Evolutionary conservation across 1,140 invertebrate species (phyloP).

Genomic region (Thrips palmi): DNA sequence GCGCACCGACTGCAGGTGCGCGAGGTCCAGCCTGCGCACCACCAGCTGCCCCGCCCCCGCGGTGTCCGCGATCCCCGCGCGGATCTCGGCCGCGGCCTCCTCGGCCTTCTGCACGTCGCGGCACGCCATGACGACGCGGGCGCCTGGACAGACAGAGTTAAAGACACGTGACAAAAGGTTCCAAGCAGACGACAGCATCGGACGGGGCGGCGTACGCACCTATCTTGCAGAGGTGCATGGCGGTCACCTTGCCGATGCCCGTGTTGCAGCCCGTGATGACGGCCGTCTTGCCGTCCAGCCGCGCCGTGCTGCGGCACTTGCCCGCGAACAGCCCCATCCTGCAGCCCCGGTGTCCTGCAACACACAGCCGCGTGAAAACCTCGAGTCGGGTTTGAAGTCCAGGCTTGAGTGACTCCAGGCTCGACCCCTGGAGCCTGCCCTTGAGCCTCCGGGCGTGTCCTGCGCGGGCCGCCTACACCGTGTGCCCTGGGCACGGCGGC

Average conservation of each 20-base stretch:
- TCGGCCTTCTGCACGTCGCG: constrained; percentile 22
- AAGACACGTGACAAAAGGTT: neutral
- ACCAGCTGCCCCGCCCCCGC: constrained; percentile 27
- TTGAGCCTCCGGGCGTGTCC: constrained; percentile 2
- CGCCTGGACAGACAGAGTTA: constrained; percentile 19
- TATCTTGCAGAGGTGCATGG: constrained; percentile 49
- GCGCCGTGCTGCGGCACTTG: constrained; percentile 32
- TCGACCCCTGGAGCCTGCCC: too few species aligned
- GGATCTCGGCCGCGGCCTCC: constrained; percentile 20
- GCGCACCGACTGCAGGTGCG: constrained; percentile 31
- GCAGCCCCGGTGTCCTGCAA: too few species aligned
- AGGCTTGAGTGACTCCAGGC: too few species aligned
- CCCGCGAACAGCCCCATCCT: constrained; percentile 27
- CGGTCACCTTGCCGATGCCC: constrained; percentile 81
- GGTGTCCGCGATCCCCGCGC: constrained; percentile 1
- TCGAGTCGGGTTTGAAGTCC: too few species aligned
- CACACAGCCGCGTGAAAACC: too few species aligned
- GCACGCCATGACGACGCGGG: constrained; percentile 26
- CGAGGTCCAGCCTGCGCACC: constrained; percentile 45
- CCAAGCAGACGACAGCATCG: neutral
- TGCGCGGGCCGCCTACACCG: too few species aligned
- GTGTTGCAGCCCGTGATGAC: constrained; percentile 77
- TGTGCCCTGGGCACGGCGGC: too few species aligned
- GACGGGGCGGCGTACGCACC: constrained; percentile 33
- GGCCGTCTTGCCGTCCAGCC: constrained; percentile 54